phyloP scores from a whole-genome alignment of 2,888 invertebrate genomes.

The Nomada goodeniana region DNA sequence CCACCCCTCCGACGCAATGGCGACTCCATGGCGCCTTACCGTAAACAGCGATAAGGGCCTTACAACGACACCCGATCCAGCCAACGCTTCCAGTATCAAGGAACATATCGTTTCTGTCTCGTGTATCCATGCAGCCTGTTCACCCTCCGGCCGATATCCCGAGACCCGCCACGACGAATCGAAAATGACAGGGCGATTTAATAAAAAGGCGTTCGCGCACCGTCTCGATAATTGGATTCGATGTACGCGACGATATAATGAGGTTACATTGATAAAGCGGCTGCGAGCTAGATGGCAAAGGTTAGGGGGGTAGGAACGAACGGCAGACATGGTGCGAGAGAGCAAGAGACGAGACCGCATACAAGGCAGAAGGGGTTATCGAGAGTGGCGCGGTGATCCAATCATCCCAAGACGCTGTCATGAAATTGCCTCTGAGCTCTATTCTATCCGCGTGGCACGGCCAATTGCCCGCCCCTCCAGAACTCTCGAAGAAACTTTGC shows the following conservation, averaged over 20 bases:
- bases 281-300: conserved; percentile 41
- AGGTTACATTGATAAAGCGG: conserved; percentile 78
- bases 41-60: no score
- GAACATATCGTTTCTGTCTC: not conserved
- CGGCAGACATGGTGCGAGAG: conserved; percentile 26
- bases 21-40: no score
- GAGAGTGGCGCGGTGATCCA: conserved; percentile 80
- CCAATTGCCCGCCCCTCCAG: conserved; percentile 78
- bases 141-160: conserved; percentile 11
- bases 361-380: conserved; percentile 74
- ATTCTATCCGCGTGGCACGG: conserved; percentile 80
- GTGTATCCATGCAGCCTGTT: conserved; percentile 6
- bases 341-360: conserved; percentile 40
- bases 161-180: conserved; percentile 40
- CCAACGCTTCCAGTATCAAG: no score
- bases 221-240: conserved; percentile 76
- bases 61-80: no score
- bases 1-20: no score
- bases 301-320: conserved; percentile 30
- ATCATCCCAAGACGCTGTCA: conserved; percentile 82
- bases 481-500: conserved; percentile 76
- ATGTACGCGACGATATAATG: conserved; percentile 73
- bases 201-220: conserved; percentile 72
- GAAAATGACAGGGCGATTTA: conserved; percentile 58
- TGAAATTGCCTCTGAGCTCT: conserved; percentile 81